phyloP scores from a whole-genome alignment of 2,888 invertebrate genomes.

The Pristionchus entomophagus region DNA sequence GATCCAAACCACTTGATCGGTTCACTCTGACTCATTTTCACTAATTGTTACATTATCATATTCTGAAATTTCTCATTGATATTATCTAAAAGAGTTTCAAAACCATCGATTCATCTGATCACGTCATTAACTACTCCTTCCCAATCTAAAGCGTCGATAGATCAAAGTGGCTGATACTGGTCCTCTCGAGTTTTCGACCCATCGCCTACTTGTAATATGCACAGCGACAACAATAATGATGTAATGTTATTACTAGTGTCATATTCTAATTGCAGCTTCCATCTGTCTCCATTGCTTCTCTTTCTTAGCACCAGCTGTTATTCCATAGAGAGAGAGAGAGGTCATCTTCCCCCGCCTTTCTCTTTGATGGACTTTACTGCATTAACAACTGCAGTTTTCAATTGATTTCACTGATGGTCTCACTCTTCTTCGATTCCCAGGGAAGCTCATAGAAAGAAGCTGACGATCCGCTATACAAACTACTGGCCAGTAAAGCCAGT shows the following conservation, averaged over 20 bases:
- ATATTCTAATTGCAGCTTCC: not conserved
- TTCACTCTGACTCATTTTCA: not conserved
- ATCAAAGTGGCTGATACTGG: constrained; percentile 28
- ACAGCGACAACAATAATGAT: constrained; percentile 27
- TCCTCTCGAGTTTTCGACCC: constrained; percentile 26
- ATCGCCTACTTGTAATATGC: not conserved
- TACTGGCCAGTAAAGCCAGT: constrained; percentile 28
- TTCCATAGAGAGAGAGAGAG: constrained; percentile 2
- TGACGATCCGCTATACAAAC: constrained; percentile 41
- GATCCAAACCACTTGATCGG: not conserved
- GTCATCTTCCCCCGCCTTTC: not conserved
- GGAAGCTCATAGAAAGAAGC: not conserved
- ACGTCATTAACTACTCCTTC: not conserved
- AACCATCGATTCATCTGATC: not conserved
- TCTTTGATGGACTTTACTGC: not conserved
- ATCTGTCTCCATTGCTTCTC: not conserved
- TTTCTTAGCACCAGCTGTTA: constrained; percentile 12
- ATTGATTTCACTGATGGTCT: not conserved
- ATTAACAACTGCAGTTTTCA: not conserved
- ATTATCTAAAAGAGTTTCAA: not conserved
- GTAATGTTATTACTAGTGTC: constrained; percentile 32
- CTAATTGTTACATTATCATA: too few species aligned
- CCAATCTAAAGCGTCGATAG: not conserved
- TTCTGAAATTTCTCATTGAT: not conserved
- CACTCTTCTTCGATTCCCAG: not conserved